Evolutionary conservation across 1,140 invertebrate species (phyloP).

Genomic region (Diabrotica virgifera): DNA sequence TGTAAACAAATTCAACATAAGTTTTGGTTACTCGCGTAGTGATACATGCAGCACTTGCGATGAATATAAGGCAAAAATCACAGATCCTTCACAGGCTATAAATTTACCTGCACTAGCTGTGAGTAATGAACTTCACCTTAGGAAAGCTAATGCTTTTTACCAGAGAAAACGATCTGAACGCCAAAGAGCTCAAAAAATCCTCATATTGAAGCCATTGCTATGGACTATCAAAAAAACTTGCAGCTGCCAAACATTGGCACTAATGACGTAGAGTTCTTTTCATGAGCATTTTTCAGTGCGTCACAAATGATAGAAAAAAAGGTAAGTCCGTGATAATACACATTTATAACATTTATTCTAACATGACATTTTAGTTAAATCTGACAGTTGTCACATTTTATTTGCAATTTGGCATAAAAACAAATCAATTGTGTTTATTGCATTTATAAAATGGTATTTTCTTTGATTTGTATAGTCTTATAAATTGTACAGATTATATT

Average conservation of each 20-base stretch:
- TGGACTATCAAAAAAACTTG: conserved; percentile 32
- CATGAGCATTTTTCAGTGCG: no score
- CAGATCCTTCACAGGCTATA: neutral
- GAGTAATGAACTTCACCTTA: neutral
- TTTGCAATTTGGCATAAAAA: no score
- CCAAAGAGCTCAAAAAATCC: conserved; percentile 13
- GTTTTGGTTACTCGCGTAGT: conserved; percentile 25
- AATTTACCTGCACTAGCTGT: neutral
- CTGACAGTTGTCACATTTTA: no score
- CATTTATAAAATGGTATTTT: no score
- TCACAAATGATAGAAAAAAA: no score
- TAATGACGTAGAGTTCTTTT: no score
- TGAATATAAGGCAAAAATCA: neutral
- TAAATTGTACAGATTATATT: no score
- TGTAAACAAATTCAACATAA: conserved; percentile 18
- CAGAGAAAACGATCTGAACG: conserved; percentile 16
- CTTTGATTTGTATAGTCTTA: no score
- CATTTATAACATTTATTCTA: no score
- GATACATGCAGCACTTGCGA: conserved; percentile 20
- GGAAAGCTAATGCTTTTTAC: conserved; percentile 14
- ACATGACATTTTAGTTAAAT: no score
- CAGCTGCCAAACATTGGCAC: conserved; percentile 27
- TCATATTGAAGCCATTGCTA: conserved; percentile 20
- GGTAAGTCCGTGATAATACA: no score
- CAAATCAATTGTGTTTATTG: no score